These are phyloP conservation scores for Homarus americanus DNA, from an alignment of 1,140 invertebrate species.

Conservation along the genomic window DNA sequence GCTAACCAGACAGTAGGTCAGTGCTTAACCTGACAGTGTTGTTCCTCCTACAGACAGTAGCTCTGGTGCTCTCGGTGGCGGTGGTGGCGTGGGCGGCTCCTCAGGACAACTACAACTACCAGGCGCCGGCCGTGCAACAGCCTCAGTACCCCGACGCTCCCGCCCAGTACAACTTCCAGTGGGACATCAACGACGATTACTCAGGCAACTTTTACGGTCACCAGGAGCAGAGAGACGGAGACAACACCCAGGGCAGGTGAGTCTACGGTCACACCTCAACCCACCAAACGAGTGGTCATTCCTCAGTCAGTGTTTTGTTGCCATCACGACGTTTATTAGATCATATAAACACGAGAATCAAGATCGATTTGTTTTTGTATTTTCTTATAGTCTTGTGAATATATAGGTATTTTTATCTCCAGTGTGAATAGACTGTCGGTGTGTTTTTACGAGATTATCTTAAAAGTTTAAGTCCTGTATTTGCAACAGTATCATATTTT, in stretches of 20 bases:
- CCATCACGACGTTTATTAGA: too few species aligned
- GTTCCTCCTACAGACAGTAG: not conserved
- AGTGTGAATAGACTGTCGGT: too few species aligned
- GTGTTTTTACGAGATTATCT: too few species aligned
- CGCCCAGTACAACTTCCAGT: conserved; percentile 46
- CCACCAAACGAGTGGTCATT: too few species aligned
- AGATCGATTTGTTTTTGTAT: too few species aligned
- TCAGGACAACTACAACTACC: not conserved
- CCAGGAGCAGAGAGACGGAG: conserved; percentile 38
- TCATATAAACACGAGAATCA: too few species aligned
- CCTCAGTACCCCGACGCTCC: conserved; percentile 14
- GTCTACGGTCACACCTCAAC: not conserved
- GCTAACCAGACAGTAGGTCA: too few species aligned
- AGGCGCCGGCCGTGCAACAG: not conserved
- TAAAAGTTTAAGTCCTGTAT: too few species aligned
- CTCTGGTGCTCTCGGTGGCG: not conserved
- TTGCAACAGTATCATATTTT: too few species aligned
- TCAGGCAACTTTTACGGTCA: conserved; percentile 44
- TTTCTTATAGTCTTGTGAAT: too few species aligned
- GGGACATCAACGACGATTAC: conserved; percentile 27
- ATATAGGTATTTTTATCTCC: too few species aligned
- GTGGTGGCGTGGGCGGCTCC: not conserved
- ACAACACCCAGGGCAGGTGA: conserved; percentile 42
- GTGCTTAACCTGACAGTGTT: not conserved
- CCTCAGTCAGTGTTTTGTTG: too few species aligned